phyloP scores from a whole-genome alignment of 2,888 invertebrate genomes.

The Tridacna gigas region DNA sequence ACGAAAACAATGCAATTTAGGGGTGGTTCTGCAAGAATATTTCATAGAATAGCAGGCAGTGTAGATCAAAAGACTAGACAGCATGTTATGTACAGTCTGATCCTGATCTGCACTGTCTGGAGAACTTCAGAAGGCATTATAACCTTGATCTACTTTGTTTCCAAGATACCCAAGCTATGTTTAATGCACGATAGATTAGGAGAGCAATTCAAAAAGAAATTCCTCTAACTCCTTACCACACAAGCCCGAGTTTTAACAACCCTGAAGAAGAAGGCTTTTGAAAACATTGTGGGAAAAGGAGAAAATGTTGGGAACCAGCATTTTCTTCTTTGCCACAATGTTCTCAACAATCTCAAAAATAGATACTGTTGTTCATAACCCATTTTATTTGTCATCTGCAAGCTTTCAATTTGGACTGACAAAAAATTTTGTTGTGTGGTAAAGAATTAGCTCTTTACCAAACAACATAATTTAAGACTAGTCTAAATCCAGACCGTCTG shows the following conservation, averaged over 20 bases:
- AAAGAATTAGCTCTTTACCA: background rate
- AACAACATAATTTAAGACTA: too few relatives aligned
- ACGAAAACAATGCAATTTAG: too few relatives aligned
- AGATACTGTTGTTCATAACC: too few relatives aligned
- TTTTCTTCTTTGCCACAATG: background rate
- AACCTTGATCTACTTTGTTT: too few relatives aligned
- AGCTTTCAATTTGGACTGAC: background rate
- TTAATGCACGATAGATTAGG: too few relatives aligned
- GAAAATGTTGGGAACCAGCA: background rate
- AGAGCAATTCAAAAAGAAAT: too few relatives aligned
- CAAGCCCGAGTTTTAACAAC: background rate
- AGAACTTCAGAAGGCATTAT: background rate
- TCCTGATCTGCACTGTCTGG: background rate
- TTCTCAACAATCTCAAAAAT: background rate
- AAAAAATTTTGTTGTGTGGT: background rate
- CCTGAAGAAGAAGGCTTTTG: background rate
- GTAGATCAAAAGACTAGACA: background rate
- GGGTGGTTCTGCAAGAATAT: too few relatives aligned
- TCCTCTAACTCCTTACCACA: too few relatives aligned
- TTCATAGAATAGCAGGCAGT: background rate
- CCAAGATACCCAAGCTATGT: too few relatives aligned
- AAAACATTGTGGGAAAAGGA: background rate
- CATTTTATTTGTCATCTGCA: background rate
- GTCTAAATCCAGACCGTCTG: too few relatives aligned
- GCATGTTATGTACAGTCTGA: background rate